phyloP scores from a whole-genome alignment of 2,113 vertebrate genomes.

The Stegastes partitus region DNA sequence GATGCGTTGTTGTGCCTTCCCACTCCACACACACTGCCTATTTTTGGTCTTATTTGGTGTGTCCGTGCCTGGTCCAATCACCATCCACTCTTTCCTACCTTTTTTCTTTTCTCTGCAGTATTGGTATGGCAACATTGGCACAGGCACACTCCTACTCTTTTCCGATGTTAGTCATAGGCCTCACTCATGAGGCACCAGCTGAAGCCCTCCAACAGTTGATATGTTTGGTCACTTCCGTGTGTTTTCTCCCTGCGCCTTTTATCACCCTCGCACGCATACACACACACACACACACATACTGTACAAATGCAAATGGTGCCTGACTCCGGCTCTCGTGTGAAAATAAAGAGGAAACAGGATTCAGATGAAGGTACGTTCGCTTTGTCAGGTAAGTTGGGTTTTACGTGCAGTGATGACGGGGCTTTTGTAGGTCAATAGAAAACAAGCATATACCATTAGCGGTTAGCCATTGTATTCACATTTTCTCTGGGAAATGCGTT shows the following conservation, averaged over 20 bases:
- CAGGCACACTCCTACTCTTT: constrained; percentile 83
- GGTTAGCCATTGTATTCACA: constrained; percentile 36
- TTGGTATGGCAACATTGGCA: constrained; percentile 81
- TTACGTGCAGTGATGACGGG: background rate
- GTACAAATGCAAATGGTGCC: constrained; percentile 50
- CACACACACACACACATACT: constrained; percentile 26
- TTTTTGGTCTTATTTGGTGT: constrained; percentile 64
- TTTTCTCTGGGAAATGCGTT: constrained; percentile 38
- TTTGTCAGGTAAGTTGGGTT: constrained; percentile 47
- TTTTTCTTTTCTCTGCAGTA: constrained; percentile 58
- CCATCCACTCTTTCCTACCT: constrained; percentile 51
- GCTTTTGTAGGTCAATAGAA: constrained; percentile 29
- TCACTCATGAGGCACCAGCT: constrained; percentile 69
- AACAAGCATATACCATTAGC: constrained; percentile 22
- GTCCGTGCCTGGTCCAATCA: constrained; percentile 52
- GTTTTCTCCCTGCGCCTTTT: constrained; percentile 59
- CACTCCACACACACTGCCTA: constrained; percentile 54
- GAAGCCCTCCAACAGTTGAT: constrained; percentile 72
- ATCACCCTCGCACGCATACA: constrained; percentile 48
- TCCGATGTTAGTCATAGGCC: constrained; percentile 83
- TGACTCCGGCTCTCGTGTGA: background rate
- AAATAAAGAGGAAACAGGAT: constrained; percentile 36
- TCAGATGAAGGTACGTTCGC: background rate
- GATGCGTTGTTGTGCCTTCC: constrained; percentile 23
- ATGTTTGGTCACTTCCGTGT: constrained; percentile 75